Base-by-base conservation (phyloP, 2,797 vertebrate species). In the Periophthalmus magnuspinnatus region DNA sequence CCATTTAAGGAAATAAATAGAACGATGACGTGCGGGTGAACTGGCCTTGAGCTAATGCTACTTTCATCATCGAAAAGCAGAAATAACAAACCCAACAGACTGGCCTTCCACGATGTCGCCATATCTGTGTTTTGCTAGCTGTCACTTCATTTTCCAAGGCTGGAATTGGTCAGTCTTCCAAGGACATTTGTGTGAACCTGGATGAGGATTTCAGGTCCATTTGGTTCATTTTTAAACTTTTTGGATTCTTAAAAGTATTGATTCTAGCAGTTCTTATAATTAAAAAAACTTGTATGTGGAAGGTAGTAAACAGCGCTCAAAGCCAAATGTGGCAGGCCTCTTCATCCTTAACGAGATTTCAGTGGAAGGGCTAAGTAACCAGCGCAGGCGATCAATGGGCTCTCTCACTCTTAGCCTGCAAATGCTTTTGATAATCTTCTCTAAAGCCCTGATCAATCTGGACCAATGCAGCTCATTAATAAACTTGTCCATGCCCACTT, bases 361-460 rank as follows among this genome's bases (percentile, higher is more conserved):
- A 81, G 86, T 85, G 79, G 76, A 86, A 82, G 87, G 85, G 84
- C 82, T 88, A 89, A 90, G 89, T 78, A 85, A 83, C 82, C 83
- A 87, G 83, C 81, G 72, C 70, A 9, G 69, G 69, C 71, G 87
- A 93, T 93, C 93, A 82, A 92, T 93, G 79, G 41, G 62, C 86
- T 83, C 79, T 79, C 81, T 86, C 81, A 75, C 81, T 86, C 80
- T 77, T 89, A 75, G 75, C 82, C 85, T 76, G 89, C 78, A 90
- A 90, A 86, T 83, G 81, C 87, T 88, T 91, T 91, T 92, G 88
- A 92, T 91, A 89, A 91, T 91, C 88, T 89, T 86, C 84, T 86
- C 86, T 81, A 65, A 91, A 80, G 81, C 85, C 69, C 79, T 87
- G 84, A 90, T 92, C 85, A 90, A 90, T 91, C 81, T 79, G 66